phyloP scores from a whole-genome alignment of 2,113 vertebrate genomes.

The Euleptes europaea region DNA sequence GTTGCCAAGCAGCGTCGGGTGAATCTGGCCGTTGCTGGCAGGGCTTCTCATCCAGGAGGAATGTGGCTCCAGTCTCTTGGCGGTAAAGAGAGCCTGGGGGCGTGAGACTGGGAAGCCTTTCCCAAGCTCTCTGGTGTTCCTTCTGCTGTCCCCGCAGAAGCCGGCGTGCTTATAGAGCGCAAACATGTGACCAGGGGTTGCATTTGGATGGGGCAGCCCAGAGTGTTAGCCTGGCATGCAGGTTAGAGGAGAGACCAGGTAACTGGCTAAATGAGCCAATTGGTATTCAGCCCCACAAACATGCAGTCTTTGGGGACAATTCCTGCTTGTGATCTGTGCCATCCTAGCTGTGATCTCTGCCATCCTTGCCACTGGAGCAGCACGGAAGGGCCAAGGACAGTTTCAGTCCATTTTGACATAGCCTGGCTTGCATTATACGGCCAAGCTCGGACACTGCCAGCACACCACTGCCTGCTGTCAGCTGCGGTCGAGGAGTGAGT shows the following conservation, averaged over 20 bases:
- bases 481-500: neutral
- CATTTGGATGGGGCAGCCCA: neutral
- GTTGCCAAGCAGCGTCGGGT: no score
- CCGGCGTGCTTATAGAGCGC: no score
- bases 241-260: neutral
- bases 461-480: neutral
- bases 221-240: neutral
- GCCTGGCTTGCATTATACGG: neutral
- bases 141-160: no score
- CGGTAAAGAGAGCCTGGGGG: no score
- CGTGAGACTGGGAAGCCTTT: no score
- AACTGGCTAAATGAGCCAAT: neutral
- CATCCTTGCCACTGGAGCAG: neutral
- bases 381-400: no score
- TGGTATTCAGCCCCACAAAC: no score
- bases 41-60: no score
- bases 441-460: neutral
- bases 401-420: neutral
- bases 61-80: no score
- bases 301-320: neutral
- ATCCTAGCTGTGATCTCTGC: neutral
- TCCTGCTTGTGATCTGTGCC: neutral
- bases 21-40: no score
- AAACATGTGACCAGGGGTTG: no score
- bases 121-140: no score